phyloP scores from a whole-genome alignment of 2,797 vertebrate species.

The Acrossocheilus wenchowensis region DNA sequence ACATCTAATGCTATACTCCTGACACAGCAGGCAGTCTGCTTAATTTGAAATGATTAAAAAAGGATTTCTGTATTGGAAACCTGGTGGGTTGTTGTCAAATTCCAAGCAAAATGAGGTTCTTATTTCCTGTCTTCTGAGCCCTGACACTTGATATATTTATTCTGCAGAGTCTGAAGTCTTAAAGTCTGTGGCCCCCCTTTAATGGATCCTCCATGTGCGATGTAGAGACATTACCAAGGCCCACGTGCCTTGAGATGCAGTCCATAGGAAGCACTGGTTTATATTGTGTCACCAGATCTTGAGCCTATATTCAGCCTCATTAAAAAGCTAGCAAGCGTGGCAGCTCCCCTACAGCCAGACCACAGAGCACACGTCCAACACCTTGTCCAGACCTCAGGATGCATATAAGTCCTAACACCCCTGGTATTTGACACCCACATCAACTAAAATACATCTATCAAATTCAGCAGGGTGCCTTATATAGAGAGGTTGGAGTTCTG shows the following conservation, averaged over 20 bases:
- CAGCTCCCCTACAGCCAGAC: constrained; percentile 30
- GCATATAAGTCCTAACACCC: constrained; percentile 19
- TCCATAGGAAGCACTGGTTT: constrained; percentile 59
- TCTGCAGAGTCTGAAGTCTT: constrained; percentile 45
- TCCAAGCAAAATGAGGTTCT: constrained; percentile 33
- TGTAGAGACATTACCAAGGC: constrained; percentile 46
- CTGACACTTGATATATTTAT: constrained; percentile 57
- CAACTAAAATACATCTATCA: constrained; percentile 34
- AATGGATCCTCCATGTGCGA: constrained; percentile 61
- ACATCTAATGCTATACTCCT: constrained; percentile 22
- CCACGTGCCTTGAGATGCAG: constrained; percentile 41
- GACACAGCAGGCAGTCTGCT: constrained; percentile 19
- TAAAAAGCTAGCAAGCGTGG: constrained; percentile 48
- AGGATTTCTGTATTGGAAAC: constrained; percentile 16
- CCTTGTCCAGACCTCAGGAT: constrained; percentile 27
- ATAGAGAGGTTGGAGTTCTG: constrained; percentile 1
- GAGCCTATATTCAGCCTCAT: constrained; percentile 54
- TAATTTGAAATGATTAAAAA: constrained; percentile 47
- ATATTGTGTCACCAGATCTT: constrained; percentile 56
- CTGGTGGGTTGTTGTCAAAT: constrained; percentile 42
- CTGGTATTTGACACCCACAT: constrained; percentile 10
- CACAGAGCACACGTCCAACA: background rate
- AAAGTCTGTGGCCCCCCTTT: constrained; percentile 46
- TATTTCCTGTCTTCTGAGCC: constrained; percentile 42
- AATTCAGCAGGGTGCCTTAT: background rate